Conservation (phyloP, 1,140 invertebrate genomes). For the Calephelis virginiensis region DNA sequence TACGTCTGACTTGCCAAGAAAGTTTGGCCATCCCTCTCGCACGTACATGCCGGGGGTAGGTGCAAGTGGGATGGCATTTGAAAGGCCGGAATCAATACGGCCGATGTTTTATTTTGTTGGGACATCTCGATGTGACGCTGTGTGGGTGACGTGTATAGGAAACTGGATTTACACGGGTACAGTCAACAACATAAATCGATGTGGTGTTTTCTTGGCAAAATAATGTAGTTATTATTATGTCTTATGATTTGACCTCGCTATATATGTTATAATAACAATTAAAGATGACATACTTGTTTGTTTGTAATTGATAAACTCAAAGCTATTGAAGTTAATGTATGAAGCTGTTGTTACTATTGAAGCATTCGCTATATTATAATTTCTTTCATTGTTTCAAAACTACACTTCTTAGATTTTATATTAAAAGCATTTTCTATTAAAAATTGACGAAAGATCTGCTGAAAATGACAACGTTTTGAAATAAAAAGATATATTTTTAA, state of each 20-base stretch:
- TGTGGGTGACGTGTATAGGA: slow-evolving; percentile 37
- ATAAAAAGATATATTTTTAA: too few species aligned
- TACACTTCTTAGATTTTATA: too few species aligned
- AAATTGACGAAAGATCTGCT: too few species aligned
- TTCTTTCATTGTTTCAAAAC: too few species aligned
- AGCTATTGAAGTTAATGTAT: too few species aligned
- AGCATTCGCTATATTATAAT: too few species aligned
- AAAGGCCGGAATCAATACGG: slow-evolving; percentile 65
- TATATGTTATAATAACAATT: too few species aligned
- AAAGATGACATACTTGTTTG: neutral
- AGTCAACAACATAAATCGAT: slow-evolving; percentile 10
- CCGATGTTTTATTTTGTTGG: slow-evolving; percentile 64
- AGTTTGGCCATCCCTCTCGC: slow-evolving; percentile 47
- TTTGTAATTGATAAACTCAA: neutral
- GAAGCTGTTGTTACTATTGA: too few species aligned
- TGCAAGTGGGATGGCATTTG: slow-evolving; percentile 42
- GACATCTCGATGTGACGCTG: slow-evolving; percentile 44
- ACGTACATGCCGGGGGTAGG: slow-evolving; percentile 26
- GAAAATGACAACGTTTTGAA: too few species aligned
- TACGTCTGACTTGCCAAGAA: slow-evolving; percentile 47
- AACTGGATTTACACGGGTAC: slow-evolving; percentile 26
- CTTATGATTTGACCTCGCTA: too few species aligned
- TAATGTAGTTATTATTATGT: neutral
- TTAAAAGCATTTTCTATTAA: too few species aligned
- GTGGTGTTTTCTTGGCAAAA: neutral